A percentile compares a stretch with the other conserved stretches of the same genome.
phyloP scores from a whole-genome alignment of 1,140 invertebrate genomes.

The Drosophila ogumai region DNA sequence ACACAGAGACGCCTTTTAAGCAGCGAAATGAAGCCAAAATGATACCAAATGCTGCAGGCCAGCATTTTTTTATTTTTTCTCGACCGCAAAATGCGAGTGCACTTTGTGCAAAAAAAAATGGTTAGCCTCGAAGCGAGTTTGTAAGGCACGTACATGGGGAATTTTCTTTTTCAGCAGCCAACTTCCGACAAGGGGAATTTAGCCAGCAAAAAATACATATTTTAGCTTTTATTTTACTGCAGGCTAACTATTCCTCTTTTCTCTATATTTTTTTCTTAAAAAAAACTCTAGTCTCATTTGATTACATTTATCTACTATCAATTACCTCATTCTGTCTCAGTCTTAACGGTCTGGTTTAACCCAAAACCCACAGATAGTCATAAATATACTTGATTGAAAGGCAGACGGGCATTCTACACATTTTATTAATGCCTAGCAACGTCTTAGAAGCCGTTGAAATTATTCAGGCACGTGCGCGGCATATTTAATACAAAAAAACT shows the following conservation, averaged over 20 bases:
- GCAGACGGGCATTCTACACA: slow-evolving; percentile 25
- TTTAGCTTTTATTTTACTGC: slow-evolving; percentile 4
- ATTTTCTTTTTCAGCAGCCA: slow-evolving; percentile 23
- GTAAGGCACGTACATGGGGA: slow-evolving; percentile 24
- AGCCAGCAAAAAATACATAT: neutral
- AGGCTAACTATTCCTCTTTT: neutral
- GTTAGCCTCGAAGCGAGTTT: slow-evolving; percentile 29
- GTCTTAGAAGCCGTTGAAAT: slow-evolving; percentile 64
- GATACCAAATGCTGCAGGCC: slow-evolving; percentile 18
- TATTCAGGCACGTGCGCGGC: slow-evolving; percentile 60
- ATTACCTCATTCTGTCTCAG: slow-evolving; percentile 5
- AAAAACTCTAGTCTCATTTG: neutral
- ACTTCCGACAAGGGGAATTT: slow-evolving; percentile 25
- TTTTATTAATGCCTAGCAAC: slow-evolving; percentile 57
- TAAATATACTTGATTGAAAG: slow-evolving; percentile 56
- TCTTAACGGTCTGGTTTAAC: slow-evolving; percentile 54
- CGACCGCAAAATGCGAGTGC: slow-evolving; percentile 27
- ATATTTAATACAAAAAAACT: slow-evolving; percentile 43
- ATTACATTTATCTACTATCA: neutral
- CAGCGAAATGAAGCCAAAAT: slow-evolving; percentile 24
- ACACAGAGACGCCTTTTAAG: slow-evolving; percentile 35
- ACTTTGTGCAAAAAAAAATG: slow-evolving; percentile 22
- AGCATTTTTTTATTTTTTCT: slow-evolving; percentile 23
- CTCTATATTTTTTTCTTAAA: neutral
- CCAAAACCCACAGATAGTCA: slow-evolving; percentile 44